phyloP scores from a whole-genome alignment of 2,113 vertebrate genomes.

The Plectropomus leopardus region DNA sequence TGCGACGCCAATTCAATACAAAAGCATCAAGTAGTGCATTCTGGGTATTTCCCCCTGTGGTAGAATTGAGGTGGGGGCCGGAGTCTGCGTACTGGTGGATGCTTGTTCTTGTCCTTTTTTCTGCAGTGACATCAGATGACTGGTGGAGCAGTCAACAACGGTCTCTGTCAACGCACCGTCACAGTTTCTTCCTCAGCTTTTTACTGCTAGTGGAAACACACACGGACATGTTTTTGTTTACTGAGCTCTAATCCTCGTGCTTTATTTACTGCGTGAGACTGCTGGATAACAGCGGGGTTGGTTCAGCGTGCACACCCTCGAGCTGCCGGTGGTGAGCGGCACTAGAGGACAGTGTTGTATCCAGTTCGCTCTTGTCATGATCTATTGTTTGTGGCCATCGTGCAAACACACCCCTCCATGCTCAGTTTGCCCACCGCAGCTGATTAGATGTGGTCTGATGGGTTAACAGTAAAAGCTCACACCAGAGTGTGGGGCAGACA shows the following conservation, averaged over 20 bases:
- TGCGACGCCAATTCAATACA: conserved; percentile 44
- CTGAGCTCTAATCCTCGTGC: background rate
- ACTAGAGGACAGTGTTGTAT: conserved; percentile 71
- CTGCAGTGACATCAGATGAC: conserved; percentile 43
- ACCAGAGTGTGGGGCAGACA: background rate
- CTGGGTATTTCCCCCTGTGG: conserved; percentile 70
- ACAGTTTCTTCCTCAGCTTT: background rate
- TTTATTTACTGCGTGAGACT: background rate
- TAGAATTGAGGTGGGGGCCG: conserved; percentile 53
- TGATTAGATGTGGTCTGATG: conserved; percentile 48
- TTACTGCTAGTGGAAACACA: conserved; percentile 14
- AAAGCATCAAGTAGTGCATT: conserved; percentile 69
- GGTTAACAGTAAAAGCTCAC: background rate
- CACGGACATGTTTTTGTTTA: background rate
- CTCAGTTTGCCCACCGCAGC: background rate
- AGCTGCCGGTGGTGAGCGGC: conserved; percentile 24
- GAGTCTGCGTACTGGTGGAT: conserved; percentile 39
- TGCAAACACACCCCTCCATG: conserved; percentile 27
- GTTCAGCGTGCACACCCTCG: background rate
- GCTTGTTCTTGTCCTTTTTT: conserved; percentile 34
- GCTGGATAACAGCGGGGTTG: conserved; percentile 3
- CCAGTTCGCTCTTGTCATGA: conserved; percentile 37
- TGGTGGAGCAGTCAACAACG: conserved; percentile 17
- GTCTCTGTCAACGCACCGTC: conserved; percentile 12
- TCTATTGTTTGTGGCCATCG: conserved; percentile 31